Base-by-base conservation (phyloP, 1,140 invertebrate species). In the Arctopsyche grandis region DNA sequence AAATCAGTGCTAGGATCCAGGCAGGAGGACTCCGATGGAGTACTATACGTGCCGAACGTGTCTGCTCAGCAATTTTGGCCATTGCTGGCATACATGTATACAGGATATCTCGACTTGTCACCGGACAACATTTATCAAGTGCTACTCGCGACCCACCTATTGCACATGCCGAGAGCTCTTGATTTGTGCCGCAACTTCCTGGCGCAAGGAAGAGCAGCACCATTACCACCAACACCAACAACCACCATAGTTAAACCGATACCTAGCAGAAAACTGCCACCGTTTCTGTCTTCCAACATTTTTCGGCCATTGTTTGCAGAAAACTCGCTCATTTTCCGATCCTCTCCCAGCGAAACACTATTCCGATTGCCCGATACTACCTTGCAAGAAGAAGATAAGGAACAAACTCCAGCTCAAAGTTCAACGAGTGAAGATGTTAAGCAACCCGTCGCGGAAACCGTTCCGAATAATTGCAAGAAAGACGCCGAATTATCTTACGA, bases 61-160 rank as follows among this genome's bases (percentile, higher is more conserved):
- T 90, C 87, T 0, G 90, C 92, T 0, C 92, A 93, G 78, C 92
- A 92, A 58, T 95, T 94, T 83, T 92, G 92, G 0, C 92, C 92
- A 0, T 84, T 95, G 0, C 86, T 94, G 0, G 92, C 92, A 9
- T 94, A 93, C 84, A 94, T 94, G 93, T 94, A 94, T 85, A 94
- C 93, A 0, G 93, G 93, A 0, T 91, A 91, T 69, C 85, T 94
- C 75, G 92, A 94, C 81, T 86, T 94, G 21, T 93, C 90, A 29
- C 85, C 91, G 19, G 90, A 91, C 26, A 94, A 94, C 85, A 93
- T 94, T 69, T 94, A 94, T 85, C 92, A 91, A 78, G 92, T 94
- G 9, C 84, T 94, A 1, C 84, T 94, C 70, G 93, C 93, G 0
- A 93, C 93, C 5, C 93, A 94, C 85, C 87, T 94, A 52, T 85